Evolutionary conservation across 2,888 invertebrate species (phyloP), one percentile per base, ranked within the genome.

Genomic region (Pteria penguin): DNA sequence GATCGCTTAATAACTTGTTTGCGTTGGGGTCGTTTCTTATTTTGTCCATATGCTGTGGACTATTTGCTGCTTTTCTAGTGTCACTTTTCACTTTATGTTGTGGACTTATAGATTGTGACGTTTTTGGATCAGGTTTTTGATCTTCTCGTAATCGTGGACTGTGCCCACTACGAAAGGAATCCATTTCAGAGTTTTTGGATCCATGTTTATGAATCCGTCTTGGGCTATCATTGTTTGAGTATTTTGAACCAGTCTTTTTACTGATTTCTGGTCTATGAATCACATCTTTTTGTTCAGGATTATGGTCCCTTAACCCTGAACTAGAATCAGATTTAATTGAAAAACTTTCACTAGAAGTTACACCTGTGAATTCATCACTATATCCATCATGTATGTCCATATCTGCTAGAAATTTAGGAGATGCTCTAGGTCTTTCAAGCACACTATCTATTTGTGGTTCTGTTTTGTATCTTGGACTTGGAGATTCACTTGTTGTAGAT

Each of bases 1-100:
- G 78, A 81, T 79, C 75, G 83, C 86, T n/a, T 77, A 80, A 75
- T 5, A 72, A 33, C 24, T 73, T 61, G 36, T 75, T 79, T 36
- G 76, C 76, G 60, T 81, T 83, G n/a, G 75, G 67, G 36, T 81
- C 83, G 61, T 32, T 68, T 32, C 57, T 31, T 8, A 27, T 68
- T 22, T 68, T 55, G 11, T 29, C 57, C 29, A 29, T 24, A 32
- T 26, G 45, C 18, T 58, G 68, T n/a, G 68, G 68, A 68, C 68
- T 68, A 57, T 60, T 26, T 60, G 60, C 24, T 14, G 5, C 45
- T n/a, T n/a, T n/a, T 45, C 60, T 22, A 22, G 8, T 29, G 60
- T 60, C 60, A 4, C 18, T 60, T 60, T 26, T 22, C 14, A 18
- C 60, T 14, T 18, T 18, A 45, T 45, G 45, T 45, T 45, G 8